These are phyloP conservation scores for Sphenopsis melanotis DNA, from an alignment of 2,797 vertebrate species.

Conservation along the genomic window DNA sequence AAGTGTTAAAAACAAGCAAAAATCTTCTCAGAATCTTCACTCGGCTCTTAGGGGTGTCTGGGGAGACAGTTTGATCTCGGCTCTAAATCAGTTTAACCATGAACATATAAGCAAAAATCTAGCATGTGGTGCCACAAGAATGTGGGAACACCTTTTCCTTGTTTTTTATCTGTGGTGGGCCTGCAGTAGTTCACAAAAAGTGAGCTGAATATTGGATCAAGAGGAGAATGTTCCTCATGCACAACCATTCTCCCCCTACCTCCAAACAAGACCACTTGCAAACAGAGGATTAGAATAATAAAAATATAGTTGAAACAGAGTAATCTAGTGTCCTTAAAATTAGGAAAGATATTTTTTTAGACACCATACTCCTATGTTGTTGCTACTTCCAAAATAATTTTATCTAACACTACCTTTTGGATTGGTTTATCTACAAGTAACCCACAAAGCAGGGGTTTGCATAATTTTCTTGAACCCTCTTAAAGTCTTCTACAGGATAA, in stretches of 20 bases:
- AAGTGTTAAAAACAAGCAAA: not conserved
- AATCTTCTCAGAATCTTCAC: not conserved
- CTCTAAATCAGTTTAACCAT: not conserved
- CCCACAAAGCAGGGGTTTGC: not conserved
- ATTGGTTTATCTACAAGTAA: not conserved
- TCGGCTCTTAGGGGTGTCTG: fast-evolving
- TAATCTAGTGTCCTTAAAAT: not conserved
- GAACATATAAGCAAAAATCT: not conserved
- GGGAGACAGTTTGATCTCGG: not conserved
- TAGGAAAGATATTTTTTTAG: not conserved
- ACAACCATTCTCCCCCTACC: not conserved
- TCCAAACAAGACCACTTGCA: not conserved
- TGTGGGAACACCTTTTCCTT: not conserved
- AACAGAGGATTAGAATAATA: not conserved
- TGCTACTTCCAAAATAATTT: not conserved
- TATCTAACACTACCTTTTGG: not conserved
- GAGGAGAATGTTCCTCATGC: not conserved
- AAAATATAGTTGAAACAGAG: not conserved
- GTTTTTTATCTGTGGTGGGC: not conserved
- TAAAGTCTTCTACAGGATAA: not conserved
- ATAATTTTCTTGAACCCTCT: not conserved
- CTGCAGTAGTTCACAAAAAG: not conserved
- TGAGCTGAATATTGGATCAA: not conserved
- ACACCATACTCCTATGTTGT: not conserved
- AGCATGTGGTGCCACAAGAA: not conserved